Evolutionary conservation across 2,797 vertebrate genomes (phyloP), one percentile per base, ranked within the genome.

Genomic region (Sebastes kiyomatsui): DNA sequence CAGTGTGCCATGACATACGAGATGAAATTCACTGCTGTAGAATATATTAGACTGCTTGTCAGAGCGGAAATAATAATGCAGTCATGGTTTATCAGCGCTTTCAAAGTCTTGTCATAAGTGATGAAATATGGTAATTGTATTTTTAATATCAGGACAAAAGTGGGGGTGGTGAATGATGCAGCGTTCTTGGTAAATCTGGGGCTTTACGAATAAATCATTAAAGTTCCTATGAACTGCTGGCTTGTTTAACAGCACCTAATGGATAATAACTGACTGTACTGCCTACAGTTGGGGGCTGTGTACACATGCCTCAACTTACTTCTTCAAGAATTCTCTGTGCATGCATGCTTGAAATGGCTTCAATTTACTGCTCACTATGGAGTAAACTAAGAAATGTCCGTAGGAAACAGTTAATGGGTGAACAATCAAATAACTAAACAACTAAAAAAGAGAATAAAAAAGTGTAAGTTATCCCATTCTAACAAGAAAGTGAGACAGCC

Each of bases 101-200:
- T 91, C 84, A 86, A 56, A 86, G 87, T 82, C 91, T 88, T 88
- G 87, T 86, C 91, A 86, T 78, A 75, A 87, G 84, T 87, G 79
- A 93, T 92, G 79, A 93, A 93, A 92, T 92, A 93, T 88, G 85
- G 76, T 94, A 93, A 94, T 93, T 92, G 83, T 90, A 76, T 90
- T 91, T 89, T 93, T 87, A 87, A 92, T 91, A 90, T 90, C 85
- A 49, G 72, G 59, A 86, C 80, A 79, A 83, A 72, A 88, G 81
- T 67, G 74, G 59, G 66, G 87, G 16, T 54, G 61, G 56, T 70
- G 80, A 77, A 42, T 67, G 72, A 83, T 66, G 82, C 75, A 5
- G 77, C 10, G 6, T 79, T 87, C 54, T 68, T 67, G 27, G 62
- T 76, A 75, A 85, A 85, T 84, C 67, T 67, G 35, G 42, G 64